Conservation (phyloP, 1,140 invertebrate species). For the Cydia pomonella region DNA sequence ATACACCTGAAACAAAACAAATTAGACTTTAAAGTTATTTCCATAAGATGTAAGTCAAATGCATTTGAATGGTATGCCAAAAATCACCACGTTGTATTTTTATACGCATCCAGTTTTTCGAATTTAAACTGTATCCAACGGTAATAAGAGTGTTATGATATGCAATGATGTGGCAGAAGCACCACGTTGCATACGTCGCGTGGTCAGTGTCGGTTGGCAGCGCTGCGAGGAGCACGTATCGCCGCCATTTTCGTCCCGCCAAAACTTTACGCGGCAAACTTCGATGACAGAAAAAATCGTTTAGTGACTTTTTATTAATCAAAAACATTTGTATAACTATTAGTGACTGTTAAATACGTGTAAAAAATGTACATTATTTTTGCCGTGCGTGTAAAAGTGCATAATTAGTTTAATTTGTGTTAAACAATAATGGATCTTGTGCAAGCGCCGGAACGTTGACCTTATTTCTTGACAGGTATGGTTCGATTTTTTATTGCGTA, state of each 20-base stretch:
- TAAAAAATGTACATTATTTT: slow-evolving; percentile 9
- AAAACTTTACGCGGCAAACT: slow-evolving; percentile 23
- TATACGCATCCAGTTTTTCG: background rate
- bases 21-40: background rate
- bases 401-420: slow-evolving; percentile 22
- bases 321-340: background rate
- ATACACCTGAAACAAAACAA: background rate
- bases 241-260: slow-evolving; percentile 14
- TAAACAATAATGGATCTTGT: slow-evolving; percentile 24
- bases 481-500: slow-evolving; percentile 27
- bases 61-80: background rate
- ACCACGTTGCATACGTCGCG: slow-evolving; percentile 24
- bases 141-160: background rate
- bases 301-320: slow-evolving; percentile 25
- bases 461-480: slow-evolving; percentile 29
- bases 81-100: slow-evolving; percentile 11
- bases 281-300: slow-evolving; percentile 6
- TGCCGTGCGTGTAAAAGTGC: slow-evolving; percentile 8
- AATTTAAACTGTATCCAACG: background rate
- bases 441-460: slow-evolving; percentile 16
- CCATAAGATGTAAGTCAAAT: background rate
- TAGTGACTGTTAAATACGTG: background rate
- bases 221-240: background rate
- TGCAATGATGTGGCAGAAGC: background rate
- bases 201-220: slow-evolving; percentile 1